Base-by-base conservation (phyloP, 2,797 vertebrate genomes). In the Hyperoplus lanceolatus region DNA sequence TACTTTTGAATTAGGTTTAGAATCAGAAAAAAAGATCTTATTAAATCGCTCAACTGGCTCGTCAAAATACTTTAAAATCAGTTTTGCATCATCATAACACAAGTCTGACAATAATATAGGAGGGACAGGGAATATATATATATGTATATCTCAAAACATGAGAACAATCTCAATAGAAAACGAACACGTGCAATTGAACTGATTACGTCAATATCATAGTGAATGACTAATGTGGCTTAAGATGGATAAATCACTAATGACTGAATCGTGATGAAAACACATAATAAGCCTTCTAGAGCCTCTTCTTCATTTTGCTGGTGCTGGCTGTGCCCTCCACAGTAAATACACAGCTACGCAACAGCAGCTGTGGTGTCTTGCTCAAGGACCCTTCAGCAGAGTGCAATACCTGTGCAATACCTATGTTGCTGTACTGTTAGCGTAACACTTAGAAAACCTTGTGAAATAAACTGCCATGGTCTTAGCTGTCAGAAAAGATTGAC, bases 291-390 rank as follows among this genome's bases (percentile, higher is more conserved):
- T 66, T n/a, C 45, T 13, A 39, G 54, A 53, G 39, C 11, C 15
- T 46, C 9, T 43, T 18, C 39, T 21, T 57, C 42, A 49, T 50
- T 21, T 46, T 4, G 16, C n/a, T 57, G 21, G 15, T 16, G 45
- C 11, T 42, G 58, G 15, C 8, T 43, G 14, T 45, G 46, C 46
- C 51, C 45, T 60, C 7, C 68, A 12, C 29, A 41, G 36, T 60
- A 54, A 7, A 70, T 29, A 15, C 14, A 56, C 48, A 75, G 63
- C 58, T 15, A 67, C 48, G 62, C 10, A 21, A 9, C 13, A 53
- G 42, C 62, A 57, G 75, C 70, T 61, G 36, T 49, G 18, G 38
- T 63, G 49, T 55, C 39, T 64, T 75, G 75, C 68, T 72, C 54
- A 60, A 63, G 45, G 49, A 45, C 57, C 14, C 79, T 46, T 46